These are phyloP conservation scores for Seira musarum DNA, from an alignment of 2,888 invertebrate species.

Conservation along the genomic window DNA sequence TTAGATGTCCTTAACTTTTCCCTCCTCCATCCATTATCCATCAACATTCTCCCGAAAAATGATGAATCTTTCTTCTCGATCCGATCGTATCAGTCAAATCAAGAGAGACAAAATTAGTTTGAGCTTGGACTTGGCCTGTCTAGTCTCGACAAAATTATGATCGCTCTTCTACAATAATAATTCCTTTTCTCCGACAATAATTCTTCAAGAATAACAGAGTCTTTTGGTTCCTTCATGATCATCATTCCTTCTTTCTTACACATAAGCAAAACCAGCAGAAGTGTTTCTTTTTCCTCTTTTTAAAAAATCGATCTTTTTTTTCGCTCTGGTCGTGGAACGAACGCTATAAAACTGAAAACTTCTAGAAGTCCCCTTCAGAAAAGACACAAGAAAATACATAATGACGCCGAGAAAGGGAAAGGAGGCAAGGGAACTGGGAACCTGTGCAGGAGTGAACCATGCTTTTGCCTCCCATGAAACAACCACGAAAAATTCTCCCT, in stretches of 20 bases:
- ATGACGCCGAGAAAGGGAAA: not conserved
- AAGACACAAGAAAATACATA: conserved; percentile 11
- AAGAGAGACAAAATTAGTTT: conserved; percentile 1
- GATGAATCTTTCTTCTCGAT: not conserved
- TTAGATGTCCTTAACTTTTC: too few relatives aligned
- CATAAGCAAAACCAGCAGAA: not conserved
- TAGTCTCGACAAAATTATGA: not conserved
- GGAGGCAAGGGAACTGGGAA: not conserved
- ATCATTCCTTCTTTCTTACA: not conserved
- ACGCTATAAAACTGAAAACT: conserved; percentile 9
- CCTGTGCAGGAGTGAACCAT: not conserved
- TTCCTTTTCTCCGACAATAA: too few relatives aligned
- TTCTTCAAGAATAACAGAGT: not conserved
- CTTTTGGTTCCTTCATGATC: not conserved
- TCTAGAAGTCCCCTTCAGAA: not conserved
- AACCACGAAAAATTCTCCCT: not conserved
- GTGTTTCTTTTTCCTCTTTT: not conserved
- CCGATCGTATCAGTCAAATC: conserved; percentile 8
- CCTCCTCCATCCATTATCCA: not conserved
- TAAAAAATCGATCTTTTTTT: not conserved
- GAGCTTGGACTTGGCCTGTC: not conserved
- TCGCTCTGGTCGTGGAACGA: not conserved
- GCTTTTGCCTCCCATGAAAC: too few relatives aligned
- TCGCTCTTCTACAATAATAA: too few relatives aligned
- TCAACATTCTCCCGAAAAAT: conserved; percentile 1